Conservation (phyloP, 2,888 invertebrate genomes). For the Proisotoma minuta region DNA sequence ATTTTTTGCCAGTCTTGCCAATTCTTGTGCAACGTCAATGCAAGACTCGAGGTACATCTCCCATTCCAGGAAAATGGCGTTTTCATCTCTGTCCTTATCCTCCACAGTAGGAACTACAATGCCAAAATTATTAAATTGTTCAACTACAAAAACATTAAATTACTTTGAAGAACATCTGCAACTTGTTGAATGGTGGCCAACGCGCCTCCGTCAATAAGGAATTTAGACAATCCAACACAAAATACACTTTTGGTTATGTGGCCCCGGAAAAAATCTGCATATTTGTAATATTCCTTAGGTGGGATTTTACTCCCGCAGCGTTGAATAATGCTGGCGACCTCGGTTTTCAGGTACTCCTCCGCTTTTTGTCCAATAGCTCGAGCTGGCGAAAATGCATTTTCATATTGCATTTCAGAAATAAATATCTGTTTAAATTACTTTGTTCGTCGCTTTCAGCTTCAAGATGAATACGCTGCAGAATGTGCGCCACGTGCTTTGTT, state of each 20-base stretch:
- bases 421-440: background rate
- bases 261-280: conserved; percentile 4
- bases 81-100: background rate
- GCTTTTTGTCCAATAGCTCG: background rate
- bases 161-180: background rate
- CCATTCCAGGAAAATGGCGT: conserved; percentile 9
- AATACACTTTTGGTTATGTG: background rate
- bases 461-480: conserved; percentile 4
- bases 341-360: background rate
- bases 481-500: conserved; percentile 4
- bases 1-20: conserved; percentile 11
- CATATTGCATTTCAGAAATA: background rate
- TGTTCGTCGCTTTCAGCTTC: conserved; percentile 11
- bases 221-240: background rate
- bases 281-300: background rate
- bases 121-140: background rate
- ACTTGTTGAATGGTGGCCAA: background rate
- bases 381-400: too few species aligned
- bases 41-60: conserved; percentile 8
- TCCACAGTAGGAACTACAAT: conserved; percentile 2
- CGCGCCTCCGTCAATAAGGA: background rate
- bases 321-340: background rate
- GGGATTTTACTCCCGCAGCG: background rate
- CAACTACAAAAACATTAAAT: background rate
- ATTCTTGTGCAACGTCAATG: conserved; percentile 11